Evolutionary conservation across 2,888 invertebrate species (phyloP).

Genomic region (Gymnoscelis rufifasciata): DNA sequence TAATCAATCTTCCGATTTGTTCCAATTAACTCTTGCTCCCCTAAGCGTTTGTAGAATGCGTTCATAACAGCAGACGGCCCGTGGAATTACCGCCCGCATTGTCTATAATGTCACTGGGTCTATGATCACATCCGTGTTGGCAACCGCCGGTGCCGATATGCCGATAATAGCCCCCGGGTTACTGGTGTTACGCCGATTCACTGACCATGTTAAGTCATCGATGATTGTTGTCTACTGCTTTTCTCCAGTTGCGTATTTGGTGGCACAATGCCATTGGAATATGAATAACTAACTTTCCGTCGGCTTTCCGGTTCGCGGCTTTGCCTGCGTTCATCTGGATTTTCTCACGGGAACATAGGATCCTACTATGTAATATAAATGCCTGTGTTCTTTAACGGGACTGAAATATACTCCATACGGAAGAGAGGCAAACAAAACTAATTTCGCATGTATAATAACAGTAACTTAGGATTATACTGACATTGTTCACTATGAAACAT

Average conservation of each 20-base stretch:
- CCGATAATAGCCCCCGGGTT: slow-evolving; percentile 16
- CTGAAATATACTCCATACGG: no score
- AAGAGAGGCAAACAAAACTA: no score
- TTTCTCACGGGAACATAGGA: no score
- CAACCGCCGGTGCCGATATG: slow-evolving; percentile 27
- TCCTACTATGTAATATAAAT: no score
- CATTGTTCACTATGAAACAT: no score
- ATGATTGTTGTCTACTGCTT: background rate
- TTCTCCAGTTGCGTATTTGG: background rate
- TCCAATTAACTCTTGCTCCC: slow-evolving; percentile 28
- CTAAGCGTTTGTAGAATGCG: slow-evolving; percentile 28
- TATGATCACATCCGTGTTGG: slow-evolving; percentile 56
- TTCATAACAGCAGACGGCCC: slow-evolving; percentile 32
- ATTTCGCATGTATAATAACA: no score
- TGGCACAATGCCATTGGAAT: no score
- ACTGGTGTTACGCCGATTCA: slow-evolving; percentile 9
- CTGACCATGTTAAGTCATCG: slow-evolving; percentile 17
- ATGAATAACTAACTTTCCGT: no score
- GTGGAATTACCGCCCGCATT: slow-evolving; percentile 49
- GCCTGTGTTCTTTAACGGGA: no score
- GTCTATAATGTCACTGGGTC: slow-evolving; percentile 42
- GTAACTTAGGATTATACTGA: no score
- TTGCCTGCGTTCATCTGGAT: no score
- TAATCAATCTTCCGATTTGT: slow-evolving; percentile 6
- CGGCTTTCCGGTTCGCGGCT: no score